These are phyloP conservation scores for Lacanobia wlatinum DNA, from an alignment of 2,888 invertebrate genomes.

Conservation along the genomic window DNA sequence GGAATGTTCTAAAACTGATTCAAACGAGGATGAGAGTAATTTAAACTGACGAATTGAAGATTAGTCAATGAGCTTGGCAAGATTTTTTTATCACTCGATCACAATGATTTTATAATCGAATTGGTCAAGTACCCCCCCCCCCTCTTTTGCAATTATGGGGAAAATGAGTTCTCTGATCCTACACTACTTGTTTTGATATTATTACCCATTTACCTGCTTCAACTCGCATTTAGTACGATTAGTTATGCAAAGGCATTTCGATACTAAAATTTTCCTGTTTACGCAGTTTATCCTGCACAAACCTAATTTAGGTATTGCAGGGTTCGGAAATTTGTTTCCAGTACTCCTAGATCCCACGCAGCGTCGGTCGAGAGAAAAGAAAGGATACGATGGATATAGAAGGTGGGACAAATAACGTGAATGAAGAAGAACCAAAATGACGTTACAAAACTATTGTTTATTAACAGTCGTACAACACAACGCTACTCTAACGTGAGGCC, in stretches of 20 bases:
- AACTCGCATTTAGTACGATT: not conserved
- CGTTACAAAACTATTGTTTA: constrained; percentile 88
- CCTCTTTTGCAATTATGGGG: not conserved
- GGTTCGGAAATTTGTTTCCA: not conserved
- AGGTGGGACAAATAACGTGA: constrained; percentile 79
- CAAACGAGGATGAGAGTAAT: not conserved
- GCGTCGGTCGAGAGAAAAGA: constrained; percentile 61
- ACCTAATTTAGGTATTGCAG: not conserved
- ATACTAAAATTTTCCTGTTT: not conserved
- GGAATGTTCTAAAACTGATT: constrained; percentile 5
- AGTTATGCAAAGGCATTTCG: not conserved
- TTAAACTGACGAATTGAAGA: not conserved
- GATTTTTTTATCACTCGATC: not conserved
- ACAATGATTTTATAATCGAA: not conserved
- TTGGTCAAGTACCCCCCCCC: too few relatives aligned
- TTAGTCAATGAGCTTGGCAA: not conserved
- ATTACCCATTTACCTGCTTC: not conserved
- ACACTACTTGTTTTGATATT: not conserved
- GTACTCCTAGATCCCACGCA: constrained; percentile 51
- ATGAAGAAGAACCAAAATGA: constrained; percentile 84
- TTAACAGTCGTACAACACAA: constrained; percentile 88
- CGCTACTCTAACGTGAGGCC: constrained; percentile 82
- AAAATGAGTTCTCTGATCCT: not conserved
- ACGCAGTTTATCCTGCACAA: not conserved
- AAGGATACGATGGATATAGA: constrained; percentile 76